These are phyloP conservation scores for Alcedo quadribrachys DNA, from an alignment of 2,797 vertebrate species.

Conservation along the genomic window DNA sequence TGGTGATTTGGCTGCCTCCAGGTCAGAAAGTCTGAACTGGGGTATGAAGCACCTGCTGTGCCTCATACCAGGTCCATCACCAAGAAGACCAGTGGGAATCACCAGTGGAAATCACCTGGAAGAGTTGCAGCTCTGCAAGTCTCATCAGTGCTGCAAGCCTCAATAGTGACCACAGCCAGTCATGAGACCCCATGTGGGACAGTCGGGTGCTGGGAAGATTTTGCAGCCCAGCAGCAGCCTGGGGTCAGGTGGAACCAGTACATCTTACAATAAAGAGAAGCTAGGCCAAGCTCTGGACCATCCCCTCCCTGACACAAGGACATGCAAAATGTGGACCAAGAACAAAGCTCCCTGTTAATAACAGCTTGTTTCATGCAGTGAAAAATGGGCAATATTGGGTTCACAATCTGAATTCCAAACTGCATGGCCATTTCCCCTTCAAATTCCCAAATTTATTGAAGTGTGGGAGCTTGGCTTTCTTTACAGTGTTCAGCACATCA, in stretches of 20 bases:
- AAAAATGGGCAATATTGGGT: not conserved
- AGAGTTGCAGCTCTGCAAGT: not conserved
- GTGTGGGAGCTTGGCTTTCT: not conserved
- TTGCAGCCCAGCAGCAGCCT: not conserved
- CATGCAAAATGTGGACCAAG: slow-evolving; percentile 30
- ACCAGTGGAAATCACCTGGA: not conserved
- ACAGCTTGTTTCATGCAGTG: not conserved
- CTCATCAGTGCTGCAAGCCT: not conserved
- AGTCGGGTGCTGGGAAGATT: not conserved
- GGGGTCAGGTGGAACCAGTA: not conserved
- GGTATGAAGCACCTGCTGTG: not conserved
- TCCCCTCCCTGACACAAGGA: not conserved
- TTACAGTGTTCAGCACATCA: not conserved
- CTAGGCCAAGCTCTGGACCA: slow-evolving; percentile 32
- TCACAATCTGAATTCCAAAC: slow-evolving; percentile 53
- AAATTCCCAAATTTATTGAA: slow-evolving; percentile 30
- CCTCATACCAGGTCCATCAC: not conserved
- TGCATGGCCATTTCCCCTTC: slow-evolving; percentile 36
- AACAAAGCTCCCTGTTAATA: slow-evolving; percentile 47
- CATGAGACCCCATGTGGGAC: not conserved
- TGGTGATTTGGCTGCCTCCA: not conserved
- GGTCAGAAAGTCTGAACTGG: not conserved
- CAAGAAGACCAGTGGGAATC: not conserved
- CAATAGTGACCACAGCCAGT: not conserved
- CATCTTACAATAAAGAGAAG: not conserved